Evolutionary conservation across 2,113 vertebrate genomes (phyloP), one percentile per base, ranked within the genome.

Genomic region (Pygoscelis antarcticus): DNA sequence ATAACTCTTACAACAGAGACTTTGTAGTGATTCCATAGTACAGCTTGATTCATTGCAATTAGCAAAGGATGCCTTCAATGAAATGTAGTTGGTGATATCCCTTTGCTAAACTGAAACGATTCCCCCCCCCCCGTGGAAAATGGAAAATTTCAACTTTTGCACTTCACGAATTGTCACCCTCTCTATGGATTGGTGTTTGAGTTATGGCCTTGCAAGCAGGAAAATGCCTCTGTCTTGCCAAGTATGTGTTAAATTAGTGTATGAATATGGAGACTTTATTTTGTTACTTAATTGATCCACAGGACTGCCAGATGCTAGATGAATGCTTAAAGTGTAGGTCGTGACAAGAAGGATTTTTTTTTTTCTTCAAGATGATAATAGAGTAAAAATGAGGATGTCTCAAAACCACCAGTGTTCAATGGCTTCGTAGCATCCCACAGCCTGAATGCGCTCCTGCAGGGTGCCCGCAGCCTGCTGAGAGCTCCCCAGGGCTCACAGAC

Each of bases 201-300:
- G 84, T 93, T 91, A 88, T 16, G 32, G 76, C 62, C 89, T 94
- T 34, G 36, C 21, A 78, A 95, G 79, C n/a, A 66, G 93, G 61
- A 75, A 86, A 97, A 97, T 32, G 16, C 52, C 90, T 84, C 68
- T 55, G 64, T 90, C 94, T 96, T 94, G 70, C 75, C 57, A 93
- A 80, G 42, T 70, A 7, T 62, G 47, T 77, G 90, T 91, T 96
- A 87, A 81, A 94, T 96, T 83, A 76, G 36, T 52, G 57, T 81
- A 74, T 74, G 97, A 97, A 94, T 95, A 89, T 68, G 54, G 86
- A 95, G 88, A 80, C 21, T 77, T 66, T 32, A 44, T 52, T 87
- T 88, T 93, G 51, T 88, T 82, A 91, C 65, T 92, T 97, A 97
- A 97, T 92, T 96, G 83, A 95, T 85, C 62, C 38, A 26, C 27